A percentile compares a stretch with the other conserved stretches of the same genome.
Conservation (phyloP, 1,140 invertebrate species). For the Lucilia sericata region DNA sequence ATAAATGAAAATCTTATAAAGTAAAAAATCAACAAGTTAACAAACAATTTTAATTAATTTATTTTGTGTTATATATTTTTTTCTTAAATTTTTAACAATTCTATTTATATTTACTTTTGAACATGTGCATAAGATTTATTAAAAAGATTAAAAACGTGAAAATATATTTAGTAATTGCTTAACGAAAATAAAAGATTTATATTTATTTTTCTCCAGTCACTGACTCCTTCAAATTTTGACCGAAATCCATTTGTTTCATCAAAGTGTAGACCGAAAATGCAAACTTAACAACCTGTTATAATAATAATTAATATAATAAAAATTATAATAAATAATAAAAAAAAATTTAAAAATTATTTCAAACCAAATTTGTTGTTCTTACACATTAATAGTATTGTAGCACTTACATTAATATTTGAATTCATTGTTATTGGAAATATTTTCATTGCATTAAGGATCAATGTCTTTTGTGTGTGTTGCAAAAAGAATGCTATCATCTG, state of each 20-base stretch:
- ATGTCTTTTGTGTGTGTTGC: slow-evolving; percentile 53
- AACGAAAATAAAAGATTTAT: too few relatives aligned
- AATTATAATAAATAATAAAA: too few relatives aligned
- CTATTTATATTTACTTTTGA: neutral
- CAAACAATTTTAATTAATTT: slow-evolving; percentile 21
- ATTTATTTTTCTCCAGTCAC: neutral
- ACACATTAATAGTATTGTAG: too few relatives aligned
- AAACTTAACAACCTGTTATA: slow-evolving; percentile 53
- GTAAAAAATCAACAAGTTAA: slow-evolving; percentile 31
- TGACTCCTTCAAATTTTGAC: slow-evolving; percentile 12
- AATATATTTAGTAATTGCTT: too few relatives aligned
- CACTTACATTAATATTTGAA: slow-evolving; percentile 54
- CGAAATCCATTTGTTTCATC: slow-evolving; percentile 52
- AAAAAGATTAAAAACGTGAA: too few relatives aligned
- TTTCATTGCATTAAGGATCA: slow-evolving; percentile 52
- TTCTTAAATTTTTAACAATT: neutral
- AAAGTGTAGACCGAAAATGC: slow-evolving; percentile 55
- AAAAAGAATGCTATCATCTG: slow-evolving; percentile 53
- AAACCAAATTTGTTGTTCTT: too few relatives aligned
- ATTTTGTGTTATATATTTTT: slow-evolving; percentile 2
- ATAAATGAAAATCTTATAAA: slow-evolving; percentile 16
- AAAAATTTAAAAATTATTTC: too few relatives aligned
- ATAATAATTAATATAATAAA: too few relatives aligned
- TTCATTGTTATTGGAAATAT: slow-evolving; percentile 54
- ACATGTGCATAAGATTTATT: neutral